phyloP scores from a whole-genome alignment of 2,113 vertebrate genomes.

The Amphiprion ocellaris region DNA sequence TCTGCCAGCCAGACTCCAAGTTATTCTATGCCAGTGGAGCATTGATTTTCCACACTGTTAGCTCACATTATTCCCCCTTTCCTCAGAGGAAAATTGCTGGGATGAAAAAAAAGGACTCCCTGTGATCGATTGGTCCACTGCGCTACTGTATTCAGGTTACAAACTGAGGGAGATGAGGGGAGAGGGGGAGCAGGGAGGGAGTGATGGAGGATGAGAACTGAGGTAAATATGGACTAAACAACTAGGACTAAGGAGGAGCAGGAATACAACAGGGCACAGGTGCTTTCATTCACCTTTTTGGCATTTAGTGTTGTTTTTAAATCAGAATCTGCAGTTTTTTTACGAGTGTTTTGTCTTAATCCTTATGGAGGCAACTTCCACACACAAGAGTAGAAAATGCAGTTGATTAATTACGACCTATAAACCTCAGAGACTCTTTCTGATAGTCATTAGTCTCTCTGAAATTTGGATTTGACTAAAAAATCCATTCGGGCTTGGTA shows the following conservation, averaged over 20 bases:
- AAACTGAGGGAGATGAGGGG: conserved; percentile 72
- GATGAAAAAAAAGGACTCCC: conserved; percentile 79
- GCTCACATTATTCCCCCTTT: conserved; percentile 84
- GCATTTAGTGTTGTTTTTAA: conserved; percentile 7
- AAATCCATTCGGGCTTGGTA: background rate
- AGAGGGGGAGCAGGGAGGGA: conserved; percentile 30
- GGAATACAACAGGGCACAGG: background rate
- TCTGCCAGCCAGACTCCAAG: conserved; percentile 77
- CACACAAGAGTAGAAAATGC: background rate
- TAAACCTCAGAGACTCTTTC: conserved; percentile 4
- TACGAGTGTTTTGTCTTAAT: too few relatives aligned
- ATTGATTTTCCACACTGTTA: conserved; percentile 86
- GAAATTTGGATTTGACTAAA: background rate
- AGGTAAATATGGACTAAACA: conserved; percentile 61
- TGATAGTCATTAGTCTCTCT: background rate
- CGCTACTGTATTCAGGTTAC: conserved; percentile 82
- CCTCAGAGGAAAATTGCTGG: conserved; percentile 81
- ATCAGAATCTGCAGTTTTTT: conserved; percentile 22
- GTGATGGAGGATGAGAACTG: conserved; percentile 41
- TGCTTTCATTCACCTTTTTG: conserved; percentile 2
- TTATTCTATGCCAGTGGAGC: conserved; percentile 83
- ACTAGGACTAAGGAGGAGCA: conserved; percentile 23
- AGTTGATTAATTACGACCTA: background rate
- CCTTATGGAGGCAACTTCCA: too few relatives aligned
- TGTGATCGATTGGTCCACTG: conserved; percentile 82